Conservation (phyloP, 2,797 vertebrate species). For the Lithobates sylvaticus region DNA sequence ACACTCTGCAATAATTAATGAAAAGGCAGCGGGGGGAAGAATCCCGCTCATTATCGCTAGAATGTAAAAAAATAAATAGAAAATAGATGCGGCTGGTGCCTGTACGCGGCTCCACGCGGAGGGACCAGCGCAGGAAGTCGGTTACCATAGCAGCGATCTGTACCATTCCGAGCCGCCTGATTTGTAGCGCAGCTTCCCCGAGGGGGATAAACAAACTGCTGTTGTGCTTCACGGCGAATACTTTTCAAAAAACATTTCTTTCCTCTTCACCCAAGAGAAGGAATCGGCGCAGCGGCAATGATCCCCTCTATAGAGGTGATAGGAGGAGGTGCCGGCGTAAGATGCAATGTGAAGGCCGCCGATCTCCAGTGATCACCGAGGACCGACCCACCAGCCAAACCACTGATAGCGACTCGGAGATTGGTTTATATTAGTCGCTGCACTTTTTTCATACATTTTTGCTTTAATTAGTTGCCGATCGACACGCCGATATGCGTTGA, state of each 20-base stretch:
- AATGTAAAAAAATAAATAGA: background rate
- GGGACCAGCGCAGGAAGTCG: background rate
- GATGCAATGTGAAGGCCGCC: no score
- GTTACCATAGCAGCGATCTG: conserved; percentile 57
- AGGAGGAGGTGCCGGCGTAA: no score
- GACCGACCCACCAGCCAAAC: no score
- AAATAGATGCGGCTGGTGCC: conserved; percentile 16
- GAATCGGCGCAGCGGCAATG: background rate
- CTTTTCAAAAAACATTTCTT: conserved; percentile 4
- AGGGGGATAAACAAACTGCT: conserved; percentile 51
- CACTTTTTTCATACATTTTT: no score
- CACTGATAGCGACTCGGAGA: no score
- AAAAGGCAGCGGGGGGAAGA: conserved; percentile 13
- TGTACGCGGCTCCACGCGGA: background rate
- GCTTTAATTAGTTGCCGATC: no score
- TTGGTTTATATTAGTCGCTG: no score
- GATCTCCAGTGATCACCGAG: no score
- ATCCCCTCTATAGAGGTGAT: no score
- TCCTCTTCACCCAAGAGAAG: background rate
- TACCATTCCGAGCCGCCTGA: conserved; percentile 29
- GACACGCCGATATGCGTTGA: no score
- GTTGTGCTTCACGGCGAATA: conserved; percentile 12
- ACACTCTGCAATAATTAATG: conserved; percentile 45
- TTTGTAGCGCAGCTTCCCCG: conserved; percentile 25
- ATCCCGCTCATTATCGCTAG: conserved; percentile 31